These are phyloP conservation scores for Pholis gunnellus DNA, from an alignment of 2,113 vertebrate species.

Conservation along the genomic window DNA sequence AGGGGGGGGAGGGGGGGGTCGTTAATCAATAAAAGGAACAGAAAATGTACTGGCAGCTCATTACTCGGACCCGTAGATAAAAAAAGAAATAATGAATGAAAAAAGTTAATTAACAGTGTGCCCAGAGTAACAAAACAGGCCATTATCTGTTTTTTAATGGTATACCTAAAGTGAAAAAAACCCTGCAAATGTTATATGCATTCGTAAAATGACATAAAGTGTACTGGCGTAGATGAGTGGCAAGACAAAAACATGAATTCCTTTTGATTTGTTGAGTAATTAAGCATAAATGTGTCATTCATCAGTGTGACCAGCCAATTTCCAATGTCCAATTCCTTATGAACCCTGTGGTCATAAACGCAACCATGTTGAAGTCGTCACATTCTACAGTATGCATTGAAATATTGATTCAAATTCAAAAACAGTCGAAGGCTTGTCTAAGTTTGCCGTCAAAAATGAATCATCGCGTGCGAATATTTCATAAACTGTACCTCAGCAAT, in stretches of 20 bases:
- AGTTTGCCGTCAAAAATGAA: conserved; percentile 8
- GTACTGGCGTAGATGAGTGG: conserved; percentile 9
- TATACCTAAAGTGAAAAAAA: neutral
- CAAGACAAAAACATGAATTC: conserved; percentile 8
- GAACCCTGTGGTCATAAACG: conserved; percentile 9
- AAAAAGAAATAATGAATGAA: neutral
- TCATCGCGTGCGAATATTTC: conserved; percentile 5
- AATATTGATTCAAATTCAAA: neutral
- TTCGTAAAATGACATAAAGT: no score
- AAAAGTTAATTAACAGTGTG: neutral
- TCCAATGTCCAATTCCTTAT: neutral
- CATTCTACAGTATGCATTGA: neutral
- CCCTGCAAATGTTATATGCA: no score
- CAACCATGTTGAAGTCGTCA: conserved; percentile 5
- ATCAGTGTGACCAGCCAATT: neutral
- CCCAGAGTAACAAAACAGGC: neutral
- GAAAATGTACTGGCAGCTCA: neutral
- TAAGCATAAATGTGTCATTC: conserved; percentile 36
- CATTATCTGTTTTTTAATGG: neutral
- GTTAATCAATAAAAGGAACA: neutral
- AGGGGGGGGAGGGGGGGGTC: neutral
- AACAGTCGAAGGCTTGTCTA: neutral
- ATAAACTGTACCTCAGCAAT: neutral
- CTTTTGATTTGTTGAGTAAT: conserved; percentile 48
- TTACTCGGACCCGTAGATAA: neutral